Base-by-base conservation (phyloP, 2,888 invertebrate genomes). In the Mythimna pallens region DNA sequence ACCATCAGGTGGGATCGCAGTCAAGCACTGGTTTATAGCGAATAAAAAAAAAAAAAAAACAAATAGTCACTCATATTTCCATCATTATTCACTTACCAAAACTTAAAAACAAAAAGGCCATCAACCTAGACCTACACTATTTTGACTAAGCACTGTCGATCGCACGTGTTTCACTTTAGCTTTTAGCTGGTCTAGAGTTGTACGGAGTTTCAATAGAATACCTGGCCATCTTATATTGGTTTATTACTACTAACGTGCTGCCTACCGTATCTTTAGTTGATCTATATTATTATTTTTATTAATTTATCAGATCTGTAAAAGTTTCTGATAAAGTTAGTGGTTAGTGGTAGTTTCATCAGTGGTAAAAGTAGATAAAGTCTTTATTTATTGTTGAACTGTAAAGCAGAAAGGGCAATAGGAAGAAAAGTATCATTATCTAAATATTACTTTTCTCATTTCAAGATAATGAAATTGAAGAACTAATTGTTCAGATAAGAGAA, bases 371-470 rank as follows among this genome's bases (percentile, higher is more conserved):
- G n/a, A 20, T 52, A n/a, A 20, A 47, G 47, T 0, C 20, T 20
- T 50, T 7, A 0, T 7, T 8, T 47, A 47, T 17, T 50, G 20
- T 20, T 50, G 8, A 20, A 52, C 9, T 52, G n/a, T n/a, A 8
- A n/a, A 52, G 7, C 20, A 52, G 50, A 52, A 3, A 0, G 9
- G n/a, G n/a, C 47, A n/a, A 9, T n/a, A n/a, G n/a, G 9, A 52
- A n/a, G 50, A 20, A n/a, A 52, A 52, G 20, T 47, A 47, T 17
- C 8, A 52, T 9, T n/a, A 52, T 50, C 50, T 47, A 52, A n/a
- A n/a, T n/a, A 52, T 52, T 52, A 52, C 50, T n/a, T 52, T 52
- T 52, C 50, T n/a, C 50, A n/a, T 52, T 52, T 52, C 50, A 52
- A 52, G 50, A 52, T 7, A 47, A 17, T 52, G 50, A 20, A n/a